Evolutionary conservation across 2,797 vertebrate genomes (phyloP), one percentile per base, ranked within the genome.

Genomic region (Nyctalus aviator): DNA sequence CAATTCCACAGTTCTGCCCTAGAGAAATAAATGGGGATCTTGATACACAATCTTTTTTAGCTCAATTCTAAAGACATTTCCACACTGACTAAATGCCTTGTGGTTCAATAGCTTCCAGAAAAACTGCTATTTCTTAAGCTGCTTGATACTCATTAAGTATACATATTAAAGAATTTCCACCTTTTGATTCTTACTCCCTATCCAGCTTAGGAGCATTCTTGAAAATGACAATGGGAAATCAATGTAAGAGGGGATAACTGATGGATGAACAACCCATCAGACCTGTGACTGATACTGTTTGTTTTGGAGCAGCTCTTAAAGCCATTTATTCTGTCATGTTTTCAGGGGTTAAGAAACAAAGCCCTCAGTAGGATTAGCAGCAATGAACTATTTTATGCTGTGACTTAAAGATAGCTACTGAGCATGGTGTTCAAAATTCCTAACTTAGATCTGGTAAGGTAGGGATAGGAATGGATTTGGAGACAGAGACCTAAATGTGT

Each of bases 41-140:
- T 95, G 57, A 82, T 88, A 37, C 46, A 72, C 20, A 59, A 37
- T 75, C 17, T 55, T 84, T 30, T 23, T 30, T 59, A 84, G 14
- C 27, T 64, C 81, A 62, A 72, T 89, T 89, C 81, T n/a, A 76
- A 82, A 87, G 94, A 88, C 57, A 77, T 92, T 92, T 92, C 77
- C 94, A 91, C 84, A 84, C 77, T 91, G 81, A 73, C 79, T 96
- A 90, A 93, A 59, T 69, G 66, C 78, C 71, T 88, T 53, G 10
- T 64, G 72, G 88, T 89, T 95, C 93, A 91, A 84, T 88, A 59
- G 41, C 23, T 88, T 41, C 78, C 87, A 90, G 81, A 81, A 96
- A 95, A 96, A 62, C 48, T 93, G 64, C 27, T 55, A 41, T 64
- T 94, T 87, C 44, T 84, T 71, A 86, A 91, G 66, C 55, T 84